Evolutionary conservation across 2,113 vertebrate genomes (phyloP), one percentile per base, ranked within the genome.

Genomic region (Spea multiplicata): DNA sequence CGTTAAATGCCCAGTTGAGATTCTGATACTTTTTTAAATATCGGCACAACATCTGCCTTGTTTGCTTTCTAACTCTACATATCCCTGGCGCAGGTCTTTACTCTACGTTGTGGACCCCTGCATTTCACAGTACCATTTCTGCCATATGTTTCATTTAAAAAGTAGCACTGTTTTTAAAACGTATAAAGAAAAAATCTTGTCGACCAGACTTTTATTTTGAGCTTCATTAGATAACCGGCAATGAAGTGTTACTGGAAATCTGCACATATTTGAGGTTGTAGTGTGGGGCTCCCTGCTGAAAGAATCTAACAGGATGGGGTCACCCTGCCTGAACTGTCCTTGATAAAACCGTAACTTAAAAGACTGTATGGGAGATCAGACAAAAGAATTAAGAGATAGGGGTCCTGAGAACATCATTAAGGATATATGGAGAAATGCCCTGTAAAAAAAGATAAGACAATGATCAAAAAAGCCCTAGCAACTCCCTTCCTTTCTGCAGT

Each of bases 301-400:
- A 55, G 77, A 73, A 79, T 79, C 62, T 79, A 48, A 73, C 77
- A 66, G 62, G 49, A 66, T 52, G 48, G 77, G 62, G 77, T 79
- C 77, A 73, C 47, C 17, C 67, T 52, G 71, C 61, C 70, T 79
- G 77, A 79, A 79, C 77, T 79, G 70, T 79, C 77, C 70, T 9
- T 59, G 77, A 79, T 79, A 79, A 79, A 73, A 79, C 48, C 77
- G 46, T 16, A 66, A 79, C 77, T 67, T 79, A 45, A 79, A 79
- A 79, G 77, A 79, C 70, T 66, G 47, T 30, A 53, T 64, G 50
- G 77, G 77, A 73, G 77, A 79, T 79, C 62, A 67, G 77, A 79
- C 62, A 49, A 52, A 57, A 14, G 48, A n/a, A 46, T 44, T 50
- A 62, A 47, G 57, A 79, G 71, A 79, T 73, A 79, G 70, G 47